Base-by-base conservation (phyloP, 2,113 vertebrate genomes). In the Reinhardtius hippoglossoides region DNA sequence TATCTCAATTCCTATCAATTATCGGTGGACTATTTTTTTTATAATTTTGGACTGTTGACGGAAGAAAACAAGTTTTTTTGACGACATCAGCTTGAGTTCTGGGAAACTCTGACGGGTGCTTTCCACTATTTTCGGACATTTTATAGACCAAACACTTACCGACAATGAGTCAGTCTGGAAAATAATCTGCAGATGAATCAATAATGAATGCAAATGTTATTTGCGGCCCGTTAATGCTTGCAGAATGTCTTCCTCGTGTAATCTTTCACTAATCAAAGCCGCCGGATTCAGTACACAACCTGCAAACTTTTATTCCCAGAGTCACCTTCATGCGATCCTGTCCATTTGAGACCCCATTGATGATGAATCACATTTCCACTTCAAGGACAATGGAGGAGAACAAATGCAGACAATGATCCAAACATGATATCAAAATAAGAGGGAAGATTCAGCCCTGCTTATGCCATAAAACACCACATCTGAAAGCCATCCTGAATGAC, bases 401-500 rank as follows among this genome's bases (percentile, higher is more conserved):
- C 40, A 81, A 82, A 89, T 68, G 67, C 84, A 65, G 48, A 50
- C 9, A 46, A 70, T 60, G 27, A 76, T 78, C 73, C 52, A 55
- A 60, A 67, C 63, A 77, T 42, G 69, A 71, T 15, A 27, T 63
- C 67, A 60, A 65, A 50, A 16, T 23, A 3, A 40, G 0, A 63
- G 4, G 0, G 27, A 24, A 58, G 71, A 66, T 9, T 46, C 37
- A 54, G 8, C 65, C 74, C 35, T 66, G 69, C 62, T 75, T 24
- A 66, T 69, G 87, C 83, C 86, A 71, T 81, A 70, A 31, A 82
- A 88, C 60, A 71, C 24, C n/a, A 26, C 74, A 67, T 79, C 73
- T 37, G 26, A 89, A 76, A 80, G 67, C 71, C 23, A 64, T 50
- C 64, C 56, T 44, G 74, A 87, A 91, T 89, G 86, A 91, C 92